These are phyloP conservation scores for Achatina immaculata DNA, from an alignment of 1,140 invertebrate genomes.

Conservation along the genomic window DNA sequence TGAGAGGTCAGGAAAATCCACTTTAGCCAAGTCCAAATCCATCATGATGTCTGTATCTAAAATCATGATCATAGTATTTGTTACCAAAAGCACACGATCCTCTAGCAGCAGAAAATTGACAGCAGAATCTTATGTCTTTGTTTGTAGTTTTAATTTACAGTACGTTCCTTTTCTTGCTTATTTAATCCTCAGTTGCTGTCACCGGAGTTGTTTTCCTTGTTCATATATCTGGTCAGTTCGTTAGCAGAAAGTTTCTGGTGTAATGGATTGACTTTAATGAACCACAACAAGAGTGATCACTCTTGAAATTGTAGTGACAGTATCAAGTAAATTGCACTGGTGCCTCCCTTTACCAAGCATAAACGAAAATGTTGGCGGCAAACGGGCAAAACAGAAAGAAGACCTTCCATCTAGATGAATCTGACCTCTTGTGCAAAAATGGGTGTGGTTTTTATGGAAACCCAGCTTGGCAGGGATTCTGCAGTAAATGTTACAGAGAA, in stretches of 20 bases:
- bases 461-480: conserved; percentile 95
- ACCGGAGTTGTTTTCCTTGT: not conserved
- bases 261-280: not conserved
- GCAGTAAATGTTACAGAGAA: conserved; percentile 86
- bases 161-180: too few species aligned
- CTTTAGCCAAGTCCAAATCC: too few species aligned
- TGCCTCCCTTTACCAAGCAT: not conserved
- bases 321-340: too few species aligned
- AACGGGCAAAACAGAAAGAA: conserved; percentile 46
- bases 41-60: too few species aligned
- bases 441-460: conserved; percentile 98
- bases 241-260: not conserved
- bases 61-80: too few species aligned
- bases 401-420: conserved; percentile 81
- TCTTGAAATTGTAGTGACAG: too few species aligned
- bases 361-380: not conserved
- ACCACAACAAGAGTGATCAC: not conserved
- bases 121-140: too few species aligned
- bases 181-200: too few species aligned
- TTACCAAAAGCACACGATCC: too few species aligned
- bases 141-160: too few species aligned
- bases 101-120: too few species aligned
- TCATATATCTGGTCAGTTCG: not conserved
- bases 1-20: too few species aligned
- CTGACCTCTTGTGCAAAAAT: conserved; percentile 93